phyloP scores from a whole-genome alignment of 1,140 invertebrate species.

The Heterodera schachtii region DNA sequence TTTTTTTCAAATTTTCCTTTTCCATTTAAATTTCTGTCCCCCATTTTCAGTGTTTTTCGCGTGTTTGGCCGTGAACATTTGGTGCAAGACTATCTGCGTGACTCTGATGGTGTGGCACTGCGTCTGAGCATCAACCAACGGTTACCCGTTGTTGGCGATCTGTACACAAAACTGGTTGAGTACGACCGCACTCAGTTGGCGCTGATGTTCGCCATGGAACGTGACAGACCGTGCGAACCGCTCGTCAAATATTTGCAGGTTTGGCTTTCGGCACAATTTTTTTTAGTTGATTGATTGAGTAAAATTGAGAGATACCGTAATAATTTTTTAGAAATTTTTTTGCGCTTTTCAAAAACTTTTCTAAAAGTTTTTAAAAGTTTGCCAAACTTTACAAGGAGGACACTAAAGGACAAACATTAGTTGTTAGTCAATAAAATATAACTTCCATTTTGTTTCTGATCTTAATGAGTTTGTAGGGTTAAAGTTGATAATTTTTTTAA shows the following conservation, averaged over 20 bases:
- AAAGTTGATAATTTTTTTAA: no score
- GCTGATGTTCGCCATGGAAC: constrained; percentile 43
- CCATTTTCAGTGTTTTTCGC: constrained; percentile 44
- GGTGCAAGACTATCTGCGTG: constrained; percentile 49
- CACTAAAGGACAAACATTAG: no score
- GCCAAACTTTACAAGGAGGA: no score
- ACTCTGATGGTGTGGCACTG: constrained; percentile 39
- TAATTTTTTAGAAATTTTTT: no score
- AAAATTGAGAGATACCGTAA: no score
- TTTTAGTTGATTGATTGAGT: no score
- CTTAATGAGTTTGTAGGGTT: no score
- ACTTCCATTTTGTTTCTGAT: no score
- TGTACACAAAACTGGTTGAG: constrained; percentile 49
- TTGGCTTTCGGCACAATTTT: not conserved
- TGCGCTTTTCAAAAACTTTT: constrained; percentile 23
- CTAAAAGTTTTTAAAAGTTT: no score
- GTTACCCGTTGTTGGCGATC: constrained; percentile 40
- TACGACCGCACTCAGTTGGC: constrained; percentile 36
- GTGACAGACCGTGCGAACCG: constrained; percentile 33
- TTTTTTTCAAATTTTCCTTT: no score
- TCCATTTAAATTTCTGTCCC: not conserved
- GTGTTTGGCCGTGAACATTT: constrained; percentile 49
- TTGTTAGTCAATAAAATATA: no score
- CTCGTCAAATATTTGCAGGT: constrained; percentile 49
- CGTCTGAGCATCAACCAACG: constrained; percentile 44